Conservation (phyloP, 2,797 vertebrate genomes). For the Lagocephalus sceleratus region DNA sequence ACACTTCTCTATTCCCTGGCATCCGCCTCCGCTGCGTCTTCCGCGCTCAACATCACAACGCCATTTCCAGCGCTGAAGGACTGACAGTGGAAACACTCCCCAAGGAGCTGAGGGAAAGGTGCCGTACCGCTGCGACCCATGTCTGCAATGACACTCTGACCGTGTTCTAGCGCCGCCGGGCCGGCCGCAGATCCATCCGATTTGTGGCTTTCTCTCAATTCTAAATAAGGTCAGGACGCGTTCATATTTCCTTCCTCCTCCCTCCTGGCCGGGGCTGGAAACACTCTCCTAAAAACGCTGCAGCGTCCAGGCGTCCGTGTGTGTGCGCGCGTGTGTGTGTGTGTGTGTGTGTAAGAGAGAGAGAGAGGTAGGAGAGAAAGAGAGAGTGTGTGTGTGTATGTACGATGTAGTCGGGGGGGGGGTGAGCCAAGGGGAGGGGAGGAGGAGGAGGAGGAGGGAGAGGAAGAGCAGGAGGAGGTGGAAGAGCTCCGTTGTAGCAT, state of each 20-base stretch:
- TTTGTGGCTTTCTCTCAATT: conserved; percentile 1
- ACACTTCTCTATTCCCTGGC: conserved; percentile 84
- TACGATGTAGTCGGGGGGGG: conserved; percentile 57
- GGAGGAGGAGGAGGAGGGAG: not conserved
- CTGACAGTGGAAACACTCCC: conserved; percentile 76
- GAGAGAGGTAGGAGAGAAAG: conserved; percentile 55
- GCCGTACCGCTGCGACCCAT: conserved; percentile 78
- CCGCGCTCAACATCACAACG: conserved; percentile 80
- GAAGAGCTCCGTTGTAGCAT: conserved; percentile 51
- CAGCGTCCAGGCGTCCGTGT: conserved; percentile 77
- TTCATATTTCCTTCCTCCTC: conserved; percentile 62
- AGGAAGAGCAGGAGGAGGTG: conserved; percentile 4
- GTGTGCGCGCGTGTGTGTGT: conserved; percentile 68
- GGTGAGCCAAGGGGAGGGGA: conserved; percentile 34
- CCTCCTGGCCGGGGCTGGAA: conserved; percentile 62
- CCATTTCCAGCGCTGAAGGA: conserved; percentile 81
- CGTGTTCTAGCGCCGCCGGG: conserved; percentile 68
- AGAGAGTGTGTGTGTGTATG: conserved; percentile 21
- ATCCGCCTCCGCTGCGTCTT: conserved; percentile 85
- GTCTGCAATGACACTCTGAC: conserved; percentile 76
- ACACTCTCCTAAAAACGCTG: conserved; percentile 74
- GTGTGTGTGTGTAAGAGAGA: conserved; percentile 55
- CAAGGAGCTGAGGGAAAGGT: conserved; percentile 74
- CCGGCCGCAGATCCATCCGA: conserved; percentile 67
- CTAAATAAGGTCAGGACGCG: conserved; percentile 61